Evolutionary conservation across 2,888 invertebrate species (phyloP), one percentile per base, ranked within the genome.

Genomic region (Drosophila aldrichi): DNA sequence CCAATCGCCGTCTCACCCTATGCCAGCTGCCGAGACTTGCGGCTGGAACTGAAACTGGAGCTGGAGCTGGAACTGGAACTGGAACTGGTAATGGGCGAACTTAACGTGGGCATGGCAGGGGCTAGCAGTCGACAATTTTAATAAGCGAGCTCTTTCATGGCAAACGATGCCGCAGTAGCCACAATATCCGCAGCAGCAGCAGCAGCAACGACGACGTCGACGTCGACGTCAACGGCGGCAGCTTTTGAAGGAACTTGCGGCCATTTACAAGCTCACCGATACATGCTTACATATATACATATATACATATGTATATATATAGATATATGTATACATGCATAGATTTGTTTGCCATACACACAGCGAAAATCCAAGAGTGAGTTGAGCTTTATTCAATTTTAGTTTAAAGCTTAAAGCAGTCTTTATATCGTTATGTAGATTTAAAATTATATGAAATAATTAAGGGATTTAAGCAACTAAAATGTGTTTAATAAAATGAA

Each of bases 111-210:
- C 8, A 18, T 14, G 32, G 51, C 29, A 10, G 36, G 65, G 67
- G 44, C 63, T 56, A 62, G 54, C 63, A 75, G 69, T 81, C 86
- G 74, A 81, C 74, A 80, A 86, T 85, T 85, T 85, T 85, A 85
- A 85, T 85, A 85, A 85, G 90, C 78, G 60, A 88, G 81, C 83
- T 76, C 81, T 90, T 82, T 74, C 58, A 89, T 75, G 72, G 82
- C 88, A 75, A 77, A 77, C 72, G 54, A 69, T 66, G 80, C 83
- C 88, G 76, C 88, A 85, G 54, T 68, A 64, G 70, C 88, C 88
- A 69, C 88, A 85, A 60, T 66, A 70, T 72, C 88, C 84, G 77
- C 87, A 84, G 71, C 61, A 58, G 68, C 65, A 66, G 32, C 49
- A 32, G 34, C 49, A 34, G 32, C 48, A 51, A 5, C 25, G 5